Evolutionary conservation across 1,140 invertebrate genomes (phyloP).

Genomic region (Heliconius hewitsoni): DNA sequence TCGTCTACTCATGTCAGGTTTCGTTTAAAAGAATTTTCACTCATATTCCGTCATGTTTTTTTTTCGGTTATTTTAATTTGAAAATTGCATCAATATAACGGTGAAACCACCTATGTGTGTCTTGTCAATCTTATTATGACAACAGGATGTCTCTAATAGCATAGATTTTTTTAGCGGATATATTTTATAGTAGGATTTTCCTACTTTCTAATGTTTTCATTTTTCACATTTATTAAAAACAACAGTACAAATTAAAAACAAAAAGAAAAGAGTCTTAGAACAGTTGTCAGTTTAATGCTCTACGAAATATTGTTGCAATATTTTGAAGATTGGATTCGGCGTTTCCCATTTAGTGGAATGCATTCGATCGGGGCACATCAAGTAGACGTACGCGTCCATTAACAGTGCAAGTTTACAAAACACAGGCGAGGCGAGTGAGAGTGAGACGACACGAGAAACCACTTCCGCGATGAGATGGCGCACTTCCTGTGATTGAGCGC

Average conservation of each 20-base stretch:
- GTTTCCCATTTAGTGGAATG: slow-evolving; percentile 68
- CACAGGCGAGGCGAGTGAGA: slow-evolving; percentile 50
- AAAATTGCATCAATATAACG: background rate
- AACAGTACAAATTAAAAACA: background rate
- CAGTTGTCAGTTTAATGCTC: background rate
- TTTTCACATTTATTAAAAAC: background rate
- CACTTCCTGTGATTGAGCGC: slow-evolving; percentile 82
- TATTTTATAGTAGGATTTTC: no score
- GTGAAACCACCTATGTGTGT: background rate
- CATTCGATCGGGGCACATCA: slow-evolving; percentile 68
- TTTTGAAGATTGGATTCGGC: slow-evolving; percentile 50
- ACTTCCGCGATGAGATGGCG: slow-evolving; percentile 82
- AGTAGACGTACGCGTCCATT: slow-evolving; percentile 67
- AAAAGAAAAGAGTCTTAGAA: background rate
- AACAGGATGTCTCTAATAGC: background rate
- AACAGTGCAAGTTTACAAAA: slow-evolving; percentile 66
- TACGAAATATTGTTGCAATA: slow-evolving; percentile 18
- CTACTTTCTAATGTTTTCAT: background rate
- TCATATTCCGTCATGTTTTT: slow-evolving; percentile 2
- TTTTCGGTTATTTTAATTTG: background rate
- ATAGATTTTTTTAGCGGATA: no score
- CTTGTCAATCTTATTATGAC: background rate
- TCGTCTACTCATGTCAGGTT: slow-evolving; percentile 41
- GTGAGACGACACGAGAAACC: slow-evolving; percentile 75
- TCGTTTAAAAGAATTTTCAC: slow-evolving; percentile 32